These are phyloP conservation scores for Arbacia lixula DNA, from an alignment of 53 echinoderm and acorn worm genomes.

Conservation along the genomic window DNA sequence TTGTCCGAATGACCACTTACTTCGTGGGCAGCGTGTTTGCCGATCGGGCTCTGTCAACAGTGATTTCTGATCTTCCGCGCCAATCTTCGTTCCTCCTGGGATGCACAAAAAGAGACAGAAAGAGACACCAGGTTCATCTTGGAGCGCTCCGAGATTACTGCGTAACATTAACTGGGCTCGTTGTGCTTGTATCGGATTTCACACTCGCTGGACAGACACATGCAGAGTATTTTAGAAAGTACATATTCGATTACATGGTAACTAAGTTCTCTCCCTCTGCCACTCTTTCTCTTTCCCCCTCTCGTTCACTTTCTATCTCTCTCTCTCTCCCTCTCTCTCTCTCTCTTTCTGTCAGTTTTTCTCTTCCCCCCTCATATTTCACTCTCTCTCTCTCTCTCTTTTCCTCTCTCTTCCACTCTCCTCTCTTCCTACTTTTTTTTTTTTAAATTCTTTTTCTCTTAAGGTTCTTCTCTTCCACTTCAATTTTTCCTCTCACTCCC, in stretches of 20 bases:
- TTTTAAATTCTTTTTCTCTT: too few relatives aligned
- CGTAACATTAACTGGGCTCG: conserved; percentile 9
- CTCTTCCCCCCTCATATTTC: too few relatives aligned
- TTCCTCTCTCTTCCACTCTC: too few relatives aligned
- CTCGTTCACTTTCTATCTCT: too few relatives aligned
- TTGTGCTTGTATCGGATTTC: background rate
- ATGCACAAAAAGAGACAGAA: background rate
- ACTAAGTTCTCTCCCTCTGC: background rate
- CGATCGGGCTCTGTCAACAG: conserved; percentile 1
- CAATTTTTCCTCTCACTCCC: too few relatives aligned
- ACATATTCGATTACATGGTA: background rate
- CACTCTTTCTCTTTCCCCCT: too few relatives aligned
- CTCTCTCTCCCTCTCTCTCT: too few relatives aligned
- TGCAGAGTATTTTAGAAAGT: background rate
- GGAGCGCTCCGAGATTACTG: conserved; percentile 1
- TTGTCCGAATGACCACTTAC: conserved; percentile 33
- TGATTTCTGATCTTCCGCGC: background rate
- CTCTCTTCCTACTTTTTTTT: too few relatives aligned
- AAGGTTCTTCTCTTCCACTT: too few relatives aligned
- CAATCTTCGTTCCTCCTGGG: conserved; percentile 10
- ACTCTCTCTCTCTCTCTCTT: too few relatives aligned
- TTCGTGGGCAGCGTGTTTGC: conserved; percentile 10
- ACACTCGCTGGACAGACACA: background rate
- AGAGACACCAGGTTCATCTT: conserved; percentile 2
- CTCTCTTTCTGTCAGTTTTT: too few relatives aligned